phyloP scores from a whole-genome alignment of 2,888 invertebrate species.

The Eristalis intricaria region DNA sequence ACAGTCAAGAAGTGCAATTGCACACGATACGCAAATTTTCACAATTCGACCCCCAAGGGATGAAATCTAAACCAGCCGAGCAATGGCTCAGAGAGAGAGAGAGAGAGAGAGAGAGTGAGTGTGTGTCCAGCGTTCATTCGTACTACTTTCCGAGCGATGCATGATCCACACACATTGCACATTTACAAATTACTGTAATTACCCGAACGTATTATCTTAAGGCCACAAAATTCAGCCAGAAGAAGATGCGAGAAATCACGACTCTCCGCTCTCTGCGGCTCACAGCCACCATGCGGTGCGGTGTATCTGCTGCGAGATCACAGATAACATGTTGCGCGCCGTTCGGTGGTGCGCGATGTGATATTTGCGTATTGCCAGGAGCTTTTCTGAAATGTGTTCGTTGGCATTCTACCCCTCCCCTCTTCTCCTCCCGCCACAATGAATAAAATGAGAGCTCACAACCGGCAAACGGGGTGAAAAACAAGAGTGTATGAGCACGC shows the following conservation, averaged over 20 bases:
- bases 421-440: background rate
- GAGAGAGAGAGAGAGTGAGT: too few relatives aligned
- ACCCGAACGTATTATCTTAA: constrained; percentile 77
- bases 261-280: constrained; percentile 18
- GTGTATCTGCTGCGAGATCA: constrained; percentile 54
- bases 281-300: constrained; percentile 27
- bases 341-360: constrained; percentile 54
- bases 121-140: background rate
- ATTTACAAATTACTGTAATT: constrained; percentile 78
- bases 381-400: constrained; percentile 68
- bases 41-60: constrained; percentile 70
- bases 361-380: constrained; percentile 72
- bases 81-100: constrained; percentile 22
- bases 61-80: constrained; percentile 66
- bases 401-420: background rate
- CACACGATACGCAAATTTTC: constrained; percentile 67
- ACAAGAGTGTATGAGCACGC: background rate
- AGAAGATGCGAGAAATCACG: constrained; percentile 69
- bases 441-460: background rate
- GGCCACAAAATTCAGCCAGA: constrained; percentile 73
- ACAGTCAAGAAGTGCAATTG: constrained; percentile 50
- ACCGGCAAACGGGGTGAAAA: background rate
- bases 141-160: constrained; percentile 1
- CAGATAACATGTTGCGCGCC: constrained; percentile 68
- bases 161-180: constrained; percentile 61